A percentile compares a stretch with the other conserved stretches of the same genome.
These are phyloP conservation scores for Anticlea derivata DNA, from an alignment of 2,888 invertebrate genomes.

Conservation along the genomic window DNA sequence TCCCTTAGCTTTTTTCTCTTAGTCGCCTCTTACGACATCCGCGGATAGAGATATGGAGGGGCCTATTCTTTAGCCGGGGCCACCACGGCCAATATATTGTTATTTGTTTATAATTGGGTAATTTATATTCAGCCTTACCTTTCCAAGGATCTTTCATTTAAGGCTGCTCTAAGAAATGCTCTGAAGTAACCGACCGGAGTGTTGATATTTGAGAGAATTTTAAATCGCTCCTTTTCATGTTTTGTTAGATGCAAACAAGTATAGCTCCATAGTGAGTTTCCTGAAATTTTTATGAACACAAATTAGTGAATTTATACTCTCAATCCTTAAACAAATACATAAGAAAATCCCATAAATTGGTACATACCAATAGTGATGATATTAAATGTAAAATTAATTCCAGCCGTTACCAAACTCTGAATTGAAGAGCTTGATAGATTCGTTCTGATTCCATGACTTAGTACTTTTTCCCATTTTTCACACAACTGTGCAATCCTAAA, in stretches of 20 bases:
- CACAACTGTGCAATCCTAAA: constrained; percentile 85
- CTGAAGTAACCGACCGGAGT: constrained; percentile 90
- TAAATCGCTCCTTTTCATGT: constrained; percentile 94
- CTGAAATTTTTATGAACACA: constrained; percentile 43
- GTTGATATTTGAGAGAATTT: constrained; percentile 80
- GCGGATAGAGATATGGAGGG: too few species aligned
- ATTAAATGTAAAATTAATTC: constrained; percentile 77
- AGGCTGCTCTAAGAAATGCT: constrained; percentile 94
- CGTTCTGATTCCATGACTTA: constrained; percentile 90
- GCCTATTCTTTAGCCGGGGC: too few species aligned
- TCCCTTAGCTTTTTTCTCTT: too few species aligned
- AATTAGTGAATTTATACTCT: not conserved
- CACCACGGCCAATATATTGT: too few species aligned
- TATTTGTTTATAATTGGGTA: too few species aligned
- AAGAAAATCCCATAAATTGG: not conserved
- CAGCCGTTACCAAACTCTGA: constrained; percentile 76
- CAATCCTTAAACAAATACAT: not conserved
- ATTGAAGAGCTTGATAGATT: constrained; percentile 78
- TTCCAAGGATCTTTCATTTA: constrained; percentile 96
- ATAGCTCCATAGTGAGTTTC: constrained; percentile 90
- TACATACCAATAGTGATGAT: constrained; percentile 77
- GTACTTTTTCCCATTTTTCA: constrained; percentile 89
- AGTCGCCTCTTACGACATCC: too few species aligned
- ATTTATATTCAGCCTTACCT: too few species aligned
- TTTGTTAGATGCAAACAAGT: constrained; percentile 91